Evolutionary conservation across 2,797 vertebrate species (phyloP).

Genomic region (Enteromius argenteus): DNA sequence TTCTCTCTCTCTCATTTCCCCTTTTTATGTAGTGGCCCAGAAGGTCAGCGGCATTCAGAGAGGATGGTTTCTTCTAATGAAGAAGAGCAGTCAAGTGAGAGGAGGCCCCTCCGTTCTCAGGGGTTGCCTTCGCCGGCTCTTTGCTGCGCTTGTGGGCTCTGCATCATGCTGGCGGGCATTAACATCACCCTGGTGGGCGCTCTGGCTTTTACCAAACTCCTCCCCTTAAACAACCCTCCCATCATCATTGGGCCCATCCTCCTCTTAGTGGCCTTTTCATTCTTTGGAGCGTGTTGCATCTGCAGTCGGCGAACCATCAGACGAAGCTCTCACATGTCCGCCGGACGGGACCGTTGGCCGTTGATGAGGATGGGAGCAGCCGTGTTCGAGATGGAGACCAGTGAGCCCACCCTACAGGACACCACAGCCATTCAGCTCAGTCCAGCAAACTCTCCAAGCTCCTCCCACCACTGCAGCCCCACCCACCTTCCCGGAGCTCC

Average conservation of each 20-base stretch:
- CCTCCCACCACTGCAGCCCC: conserved; percentile 82
- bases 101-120: conserved; percentile 72
- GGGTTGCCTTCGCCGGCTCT: conserved; percentile 91
- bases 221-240: conserved; percentile 85
- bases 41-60: conserved; percentile 1
- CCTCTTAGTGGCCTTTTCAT: conserved; percentile 83
- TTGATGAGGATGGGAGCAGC: conserved; percentile 80
- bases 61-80: conserved; percentile 75
- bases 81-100: conserved; percentile 70
- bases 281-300: conserved; percentile 92
- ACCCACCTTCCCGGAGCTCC: conserved; percentile 55
- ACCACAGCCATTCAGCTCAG: conserved; percentile 92
- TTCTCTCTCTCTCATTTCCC: conserved; percentile 14
- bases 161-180: conserved; percentile 95
- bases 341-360: conserved; percentile 78
- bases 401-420: conserved; percentile 93
- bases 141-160: conserved; percentile 94
- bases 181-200: conserved; percentile 97
- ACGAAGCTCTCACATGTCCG: conserved; percentile 67
- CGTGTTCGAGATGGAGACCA: conserved; percentile 91
- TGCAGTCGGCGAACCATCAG: conserved; percentile 82
- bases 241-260: conserved; percentile 90
- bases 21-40: neutral
- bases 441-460: conserved; percentile 85
- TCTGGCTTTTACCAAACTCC: conserved; percentile 87